Conservation (phyloP, 2,888 invertebrate genomes). For the Acanthoscelides obtectus region DNA sequence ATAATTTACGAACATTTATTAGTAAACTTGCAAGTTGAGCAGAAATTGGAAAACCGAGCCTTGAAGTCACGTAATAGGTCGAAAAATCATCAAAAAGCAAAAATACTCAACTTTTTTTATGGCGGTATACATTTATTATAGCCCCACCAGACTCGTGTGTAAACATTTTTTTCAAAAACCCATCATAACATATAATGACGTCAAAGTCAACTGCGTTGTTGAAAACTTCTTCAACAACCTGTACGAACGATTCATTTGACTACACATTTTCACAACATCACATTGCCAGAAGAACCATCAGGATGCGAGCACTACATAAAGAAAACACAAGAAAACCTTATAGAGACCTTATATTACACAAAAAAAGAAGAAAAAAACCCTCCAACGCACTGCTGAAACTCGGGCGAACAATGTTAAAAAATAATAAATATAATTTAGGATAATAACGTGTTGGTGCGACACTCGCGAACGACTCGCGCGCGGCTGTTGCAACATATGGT, state of each 20-base stretch:
- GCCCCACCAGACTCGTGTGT: too few species aligned
- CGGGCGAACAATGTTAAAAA: slow-evolving; percentile 4
- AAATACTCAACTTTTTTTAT: too few species aligned
- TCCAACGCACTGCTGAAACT: slow-evolving; percentile 1
- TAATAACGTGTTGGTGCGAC: slow-evolving; percentile 14
- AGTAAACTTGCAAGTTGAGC: too few species aligned
- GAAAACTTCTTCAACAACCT: not conserved
- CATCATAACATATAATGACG: too few species aligned
- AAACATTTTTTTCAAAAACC: too few species aligned
- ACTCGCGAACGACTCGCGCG: not conserved
- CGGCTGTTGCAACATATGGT: slow-evolving; percentile 44
- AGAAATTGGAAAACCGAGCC: too few species aligned
- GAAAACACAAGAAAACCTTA: not conserved
- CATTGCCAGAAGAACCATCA: not conserved
- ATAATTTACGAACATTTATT: too few species aligned
- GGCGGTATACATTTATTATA: too few species aligned
- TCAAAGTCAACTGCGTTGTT: too few species aligned
- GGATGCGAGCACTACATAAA: not conserved
- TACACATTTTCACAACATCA: not conserved
- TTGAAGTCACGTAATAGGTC: too few species aligned
- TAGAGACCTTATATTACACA: not conserved
- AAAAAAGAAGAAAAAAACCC: not conserved
- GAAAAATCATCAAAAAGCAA: too few species aligned
- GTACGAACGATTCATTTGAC: not conserved
- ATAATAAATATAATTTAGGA: slow-evolving; percentile 7